These are phyloP conservation scores for Pangasius krempfi DNA, from an alignment of 2,797 vertebrate genomes.

Conservation along the genomic window DNA sequence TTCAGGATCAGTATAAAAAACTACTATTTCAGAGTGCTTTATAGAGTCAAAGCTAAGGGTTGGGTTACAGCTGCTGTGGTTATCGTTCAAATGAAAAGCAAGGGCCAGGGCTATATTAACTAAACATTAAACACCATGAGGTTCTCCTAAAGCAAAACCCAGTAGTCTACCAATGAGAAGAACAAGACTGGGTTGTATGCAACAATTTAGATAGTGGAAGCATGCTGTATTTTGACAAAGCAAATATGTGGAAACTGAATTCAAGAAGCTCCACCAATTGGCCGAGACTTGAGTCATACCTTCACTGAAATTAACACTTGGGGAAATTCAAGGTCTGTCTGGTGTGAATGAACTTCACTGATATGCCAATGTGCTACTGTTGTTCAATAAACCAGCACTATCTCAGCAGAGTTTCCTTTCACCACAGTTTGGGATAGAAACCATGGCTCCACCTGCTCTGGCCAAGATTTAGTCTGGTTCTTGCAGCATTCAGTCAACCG, in stretches of 20 bases:
- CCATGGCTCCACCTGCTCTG: conserved; percentile 23
- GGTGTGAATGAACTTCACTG: background rate
- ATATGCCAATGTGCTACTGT: background rate
- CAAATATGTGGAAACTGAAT: background rate
- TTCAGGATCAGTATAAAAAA: conserved; percentile 18
- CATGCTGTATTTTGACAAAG: conserved; percentile 1
- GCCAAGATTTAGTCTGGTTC: conserved; percentile 43
- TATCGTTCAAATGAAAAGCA: conserved; percentile 53
- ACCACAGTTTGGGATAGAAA: conserved; percentile 26
- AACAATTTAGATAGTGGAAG: background rate
- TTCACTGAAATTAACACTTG: background rate
- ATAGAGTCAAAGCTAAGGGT: conserved; percentile 45
- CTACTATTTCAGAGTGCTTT: conserved; percentile 53
- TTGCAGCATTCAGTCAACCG: conserved; percentile 40
- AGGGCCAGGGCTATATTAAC: conserved; percentile 50
- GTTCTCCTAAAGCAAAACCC: conserved; percentile 20
- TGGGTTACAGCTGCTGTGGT: conserved; percentile 56
- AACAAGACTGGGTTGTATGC: background rate
- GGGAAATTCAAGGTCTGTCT: conserved; percentile 3
- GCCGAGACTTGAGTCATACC: background rate
- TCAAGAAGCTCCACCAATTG: background rate
- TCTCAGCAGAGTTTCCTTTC: conserved; percentile 10
- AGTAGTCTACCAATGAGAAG: background rate
- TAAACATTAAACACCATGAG: conserved; percentile 56
- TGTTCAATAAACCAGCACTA: conserved; percentile 3